Conservation (phyloP, 2,888 invertebrate species). For the Ophion costatus region DNA sequence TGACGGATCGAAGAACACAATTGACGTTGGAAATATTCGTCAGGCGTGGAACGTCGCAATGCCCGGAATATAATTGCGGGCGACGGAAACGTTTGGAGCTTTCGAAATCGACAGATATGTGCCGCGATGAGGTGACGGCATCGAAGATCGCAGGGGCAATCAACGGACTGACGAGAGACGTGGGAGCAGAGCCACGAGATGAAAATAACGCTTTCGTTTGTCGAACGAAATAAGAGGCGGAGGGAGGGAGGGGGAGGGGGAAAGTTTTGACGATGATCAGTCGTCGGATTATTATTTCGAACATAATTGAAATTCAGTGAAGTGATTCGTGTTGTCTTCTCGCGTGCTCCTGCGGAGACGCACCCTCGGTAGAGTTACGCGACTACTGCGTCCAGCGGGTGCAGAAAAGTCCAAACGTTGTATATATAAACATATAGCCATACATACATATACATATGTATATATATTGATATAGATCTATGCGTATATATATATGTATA, state of each 20-base stretch:
- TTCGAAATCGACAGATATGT: neutral
- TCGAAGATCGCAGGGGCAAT: neutral
- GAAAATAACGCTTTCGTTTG: neutral
- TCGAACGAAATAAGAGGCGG: neutral
- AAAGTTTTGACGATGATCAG: conserved; percentile 13
- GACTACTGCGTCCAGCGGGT: conserved; percentile 15
- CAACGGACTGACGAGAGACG: neutral
- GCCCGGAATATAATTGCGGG: neutral
- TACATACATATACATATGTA: neutral
- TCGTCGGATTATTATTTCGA: conserved; percentile 1
- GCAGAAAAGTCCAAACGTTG: neutral
- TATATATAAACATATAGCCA: neutral
- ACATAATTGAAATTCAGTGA: conserved; percentile 2
- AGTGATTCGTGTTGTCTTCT: conserved; percentile 14
- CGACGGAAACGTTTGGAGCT: neutral
- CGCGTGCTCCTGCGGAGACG: neutral
- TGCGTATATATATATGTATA: conserved; percentile 1
- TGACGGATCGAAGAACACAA: conserved; percentile 14
- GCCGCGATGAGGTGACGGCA: neutral
- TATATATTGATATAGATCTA: neutral
- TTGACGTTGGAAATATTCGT: neutral
- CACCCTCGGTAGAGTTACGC: conserved; percentile 6
- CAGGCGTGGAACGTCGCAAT: neutral
- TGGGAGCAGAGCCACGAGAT: neutral
- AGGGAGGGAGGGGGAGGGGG: neutral